Evolutionary conservation across 2,113 vertebrate species (phyloP).

Genomic region (Daboia siamensis): DNA sequence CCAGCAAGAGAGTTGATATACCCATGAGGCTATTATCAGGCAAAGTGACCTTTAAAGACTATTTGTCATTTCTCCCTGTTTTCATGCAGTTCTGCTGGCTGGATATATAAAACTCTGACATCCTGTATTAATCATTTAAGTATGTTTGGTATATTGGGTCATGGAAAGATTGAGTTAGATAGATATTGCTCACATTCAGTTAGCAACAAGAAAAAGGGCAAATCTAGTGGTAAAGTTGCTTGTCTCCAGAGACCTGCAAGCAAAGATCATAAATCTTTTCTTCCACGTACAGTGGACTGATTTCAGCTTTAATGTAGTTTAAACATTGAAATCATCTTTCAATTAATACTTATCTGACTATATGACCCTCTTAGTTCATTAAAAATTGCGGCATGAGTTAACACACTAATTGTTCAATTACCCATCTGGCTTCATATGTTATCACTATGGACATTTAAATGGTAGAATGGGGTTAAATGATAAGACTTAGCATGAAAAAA

Average conservation of each 20-base stretch:
- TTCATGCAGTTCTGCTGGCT: background rate
- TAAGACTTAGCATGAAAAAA: background rate
- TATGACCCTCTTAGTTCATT: background rate
- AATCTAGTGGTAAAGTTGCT: background rate
- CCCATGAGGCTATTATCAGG: background rate
- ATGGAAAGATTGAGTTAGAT: background rate
- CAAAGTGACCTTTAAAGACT: background rate
- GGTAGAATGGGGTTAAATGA: background rate
- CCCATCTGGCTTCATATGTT: background rate
- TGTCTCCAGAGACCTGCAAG: background rate
- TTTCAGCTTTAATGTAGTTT: background rate
- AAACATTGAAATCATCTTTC: background rate
- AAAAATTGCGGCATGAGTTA: background rate
- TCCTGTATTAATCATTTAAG: background rate
- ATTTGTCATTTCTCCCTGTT: background rate
- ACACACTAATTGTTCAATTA: background rate
- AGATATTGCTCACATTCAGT: background rate
- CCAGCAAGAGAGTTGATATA: background rate
- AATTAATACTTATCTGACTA: background rate
- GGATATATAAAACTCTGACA: background rate
- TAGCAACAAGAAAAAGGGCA: background rate
- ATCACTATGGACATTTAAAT: background rate
- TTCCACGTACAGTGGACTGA: background rate
- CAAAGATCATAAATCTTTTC: background rate
- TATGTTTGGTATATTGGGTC: background rate